Evolutionary conservation across 1,140 invertebrate species (phyloP), one percentile per base, ranked within the genome.

Genomic region (Nautilus pompilius): DNA sequence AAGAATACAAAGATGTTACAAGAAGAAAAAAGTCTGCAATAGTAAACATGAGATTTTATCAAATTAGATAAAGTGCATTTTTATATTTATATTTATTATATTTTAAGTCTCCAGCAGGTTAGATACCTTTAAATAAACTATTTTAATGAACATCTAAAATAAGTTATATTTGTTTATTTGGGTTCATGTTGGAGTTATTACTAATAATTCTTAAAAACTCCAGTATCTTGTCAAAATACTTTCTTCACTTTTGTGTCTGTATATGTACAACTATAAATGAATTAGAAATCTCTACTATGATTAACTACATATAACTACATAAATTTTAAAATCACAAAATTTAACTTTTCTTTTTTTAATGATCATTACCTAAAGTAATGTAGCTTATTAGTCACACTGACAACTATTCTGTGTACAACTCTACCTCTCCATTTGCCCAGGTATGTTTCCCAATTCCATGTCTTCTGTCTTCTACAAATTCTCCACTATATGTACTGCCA

Each of bases 371-470:
- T 1, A 60, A 8, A 30, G 15, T 17, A 8, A n/a, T 48, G 8
- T 24, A 26, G 28, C 13, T 20, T n/a, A 13, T 17, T 15, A 5
- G 26, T 13, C 4, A 10, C 17, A 45, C 4, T 5, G 22, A 26
- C 8, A n/a, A 32, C 10, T n/a, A 30, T 28, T 10, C 30, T 10
- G 5, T 10, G 6, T 10, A n/a, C 5, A 17, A 34, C 48, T 58
- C 69, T 66, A 77, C 78, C 72, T 80, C 76, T 58, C 68, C 68
- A 68, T 77, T 77, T 17, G 68, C 58, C 79, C 79, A 83, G 15
- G 54, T 63, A 20, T 82, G 73, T 54, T 66, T 63, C 4, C 80
- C 82, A 28, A 71, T 41, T 29, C 73, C 73, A 57, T 67, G 58
- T 24, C 69, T 45, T 58, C 60, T 24, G 33, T 75, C 73, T 13